Percentiles rank a stretch among this genome's conserved stretches.
phyloP scores from a whole-genome alignment of 37 sponge, comb jelly and placozoan genomes.

The Spongilla lacustris region DNA sequence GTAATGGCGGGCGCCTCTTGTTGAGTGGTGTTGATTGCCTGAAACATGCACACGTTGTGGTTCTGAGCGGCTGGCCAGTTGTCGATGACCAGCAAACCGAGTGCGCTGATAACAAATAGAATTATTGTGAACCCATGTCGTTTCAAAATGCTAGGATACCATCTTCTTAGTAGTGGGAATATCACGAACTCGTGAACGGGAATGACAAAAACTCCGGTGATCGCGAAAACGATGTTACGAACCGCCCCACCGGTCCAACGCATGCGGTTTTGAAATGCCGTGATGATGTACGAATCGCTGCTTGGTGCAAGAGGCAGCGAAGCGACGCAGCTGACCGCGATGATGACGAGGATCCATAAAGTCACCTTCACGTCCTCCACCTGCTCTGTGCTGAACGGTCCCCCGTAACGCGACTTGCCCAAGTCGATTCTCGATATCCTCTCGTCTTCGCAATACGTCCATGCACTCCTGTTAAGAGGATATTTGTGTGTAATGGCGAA shows the following conservation, averaged over 20 bases:
- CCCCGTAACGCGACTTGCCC: constrained; percentile 5
- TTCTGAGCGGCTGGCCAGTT: neutral
- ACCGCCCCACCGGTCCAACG: neutral
- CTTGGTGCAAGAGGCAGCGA: neutral
- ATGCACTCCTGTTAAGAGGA: constrained; percentile 4
- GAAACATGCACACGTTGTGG: neutral
- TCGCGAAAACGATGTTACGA: neutral
- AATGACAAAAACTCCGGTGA: neutral
- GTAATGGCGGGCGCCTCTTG: neutral
- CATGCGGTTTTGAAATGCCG: neutral
- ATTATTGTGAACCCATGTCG: neutral
- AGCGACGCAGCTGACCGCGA: neutral
- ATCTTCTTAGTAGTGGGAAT: neutral
- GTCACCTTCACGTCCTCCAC: constrained; percentile 13
- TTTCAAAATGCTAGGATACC: constrained; percentile 2
- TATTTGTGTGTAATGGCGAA: neutral
- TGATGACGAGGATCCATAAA: neutral
- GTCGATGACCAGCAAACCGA: neutral
- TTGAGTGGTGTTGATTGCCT: neutral
- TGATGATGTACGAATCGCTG: neutral
- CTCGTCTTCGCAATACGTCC: constrained; percentile 13
- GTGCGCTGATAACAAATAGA: neutral
- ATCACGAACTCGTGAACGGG: neutral
- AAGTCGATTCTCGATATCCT: neutral
- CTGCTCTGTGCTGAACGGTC: constrained; percentile 11